Conservation (phyloP, 2,888 invertebrate genomes). For the Tetheella fluctuosa region DNA sequence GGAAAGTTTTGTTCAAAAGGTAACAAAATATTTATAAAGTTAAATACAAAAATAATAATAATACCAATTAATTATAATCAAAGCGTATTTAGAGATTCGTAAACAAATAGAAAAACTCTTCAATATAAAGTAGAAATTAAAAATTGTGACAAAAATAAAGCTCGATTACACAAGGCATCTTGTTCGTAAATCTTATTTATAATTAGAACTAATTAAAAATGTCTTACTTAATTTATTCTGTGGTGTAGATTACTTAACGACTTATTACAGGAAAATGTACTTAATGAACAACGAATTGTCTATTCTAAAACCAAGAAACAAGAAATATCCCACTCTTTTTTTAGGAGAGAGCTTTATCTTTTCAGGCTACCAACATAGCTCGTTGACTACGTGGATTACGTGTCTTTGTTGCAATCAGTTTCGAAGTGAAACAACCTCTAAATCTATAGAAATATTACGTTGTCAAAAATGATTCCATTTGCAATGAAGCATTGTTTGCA, state of each 20-base stretch:
- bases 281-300: background rate
- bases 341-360: background rate
- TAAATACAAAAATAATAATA: constrained; percentile 20
- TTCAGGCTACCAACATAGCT: too few relatives aligned
- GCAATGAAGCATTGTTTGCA: too few relatives aligned
- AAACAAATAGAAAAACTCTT: constrained; percentile 24
- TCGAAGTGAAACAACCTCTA: too few relatives aligned
- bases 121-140: constrained; percentile 28
- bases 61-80: constrained; percentile 26
- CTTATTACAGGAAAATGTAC: constrained; percentile 1
- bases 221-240: constrained; percentile 11
- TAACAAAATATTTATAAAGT: constrained; percentile 17
- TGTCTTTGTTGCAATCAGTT: too few relatives aligned
- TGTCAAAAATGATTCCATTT: too few relatives aligned
- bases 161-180: constrained; percentile 43
- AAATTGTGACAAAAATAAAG: constrained; percentile 44
- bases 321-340: background rate
- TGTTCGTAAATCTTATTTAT: constrained; percentile 27
- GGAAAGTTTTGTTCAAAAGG: constrained; percentile 27
- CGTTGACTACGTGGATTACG: too few relatives aligned
- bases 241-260: background rate
- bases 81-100: constrained; percentile 41
- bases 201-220: constrained; percentile 25
- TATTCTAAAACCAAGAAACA: background rate
- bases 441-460: too few relatives aligned